These are phyloP conservation scores for Avahi laniger DNA, from an alignment of 2,797 vertebrate species.

Conservation along the genomic window DNA sequence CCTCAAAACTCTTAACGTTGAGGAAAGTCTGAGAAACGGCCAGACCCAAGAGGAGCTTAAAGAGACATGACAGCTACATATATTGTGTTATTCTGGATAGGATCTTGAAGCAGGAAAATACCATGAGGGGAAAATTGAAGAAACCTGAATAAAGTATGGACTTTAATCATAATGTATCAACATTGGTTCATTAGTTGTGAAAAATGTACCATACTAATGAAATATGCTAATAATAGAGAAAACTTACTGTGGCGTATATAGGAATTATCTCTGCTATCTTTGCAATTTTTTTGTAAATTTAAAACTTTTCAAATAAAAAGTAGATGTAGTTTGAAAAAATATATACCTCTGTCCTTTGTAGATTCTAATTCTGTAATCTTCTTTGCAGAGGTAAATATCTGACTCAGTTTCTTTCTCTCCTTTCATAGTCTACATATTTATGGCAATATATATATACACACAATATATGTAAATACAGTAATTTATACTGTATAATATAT, in stretches of 20 bases:
- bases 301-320: conserved; percentile 7
- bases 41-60: background rate
- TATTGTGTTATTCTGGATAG: background rate
- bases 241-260: background rate
- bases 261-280: background rate
- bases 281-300: background rate
- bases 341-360: background rate
- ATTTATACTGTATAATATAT: background rate
- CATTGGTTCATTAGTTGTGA: background rate
- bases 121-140: background rate
- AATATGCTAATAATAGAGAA: background rate
- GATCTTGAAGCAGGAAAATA: background rate
- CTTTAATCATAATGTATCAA: background rate
- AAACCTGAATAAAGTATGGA: background rate
- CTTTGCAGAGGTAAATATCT: background rate
- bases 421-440: background rate
- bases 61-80: background rate
- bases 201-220: background rate
- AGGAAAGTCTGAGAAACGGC: background rate
- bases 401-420: background rate
- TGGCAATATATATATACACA: background rate
- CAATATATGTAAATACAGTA: background rate
- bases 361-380: background rate
- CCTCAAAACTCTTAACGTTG: background rate
- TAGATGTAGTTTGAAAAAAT: background rate